Conservation (phyloP, 2,888 invertebrate species). For the Athalia circularis region DNA sequence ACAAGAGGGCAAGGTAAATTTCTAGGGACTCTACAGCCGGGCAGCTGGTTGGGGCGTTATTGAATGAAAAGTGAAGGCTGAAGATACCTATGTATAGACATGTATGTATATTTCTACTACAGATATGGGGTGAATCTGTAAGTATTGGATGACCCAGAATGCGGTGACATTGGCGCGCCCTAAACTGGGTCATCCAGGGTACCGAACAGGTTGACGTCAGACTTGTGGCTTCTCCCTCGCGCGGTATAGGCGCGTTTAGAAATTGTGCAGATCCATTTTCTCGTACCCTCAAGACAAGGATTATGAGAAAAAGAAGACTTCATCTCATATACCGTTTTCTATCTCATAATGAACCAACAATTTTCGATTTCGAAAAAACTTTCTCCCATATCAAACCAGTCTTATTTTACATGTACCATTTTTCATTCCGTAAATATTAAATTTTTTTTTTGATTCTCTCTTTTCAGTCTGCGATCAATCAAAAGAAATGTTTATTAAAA, state of each 20-base stretch:
- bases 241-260: neutral
- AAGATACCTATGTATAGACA: neutral
- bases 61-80: constrained; percentile 30
- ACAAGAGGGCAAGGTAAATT: constrained; percentile 12
- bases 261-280: no score
- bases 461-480: neutral
- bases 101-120: neutral
- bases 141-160: constrained; percentile 43
- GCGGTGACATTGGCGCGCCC: constrained; percentile 41
- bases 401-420: neutral
- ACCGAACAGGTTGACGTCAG: constrained; percentile 1
- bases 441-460: no score
- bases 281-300: no score
- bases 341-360: neutral
- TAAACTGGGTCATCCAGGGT: constrained; percentile 44
- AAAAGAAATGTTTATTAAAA: constrained; percentile 15
- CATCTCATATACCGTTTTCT: no score
- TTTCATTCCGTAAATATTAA: neutral
- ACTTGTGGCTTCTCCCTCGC: constrained; percentile 32
- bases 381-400: neutral
- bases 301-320: no score
- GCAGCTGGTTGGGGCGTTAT: constrained; percentile 27
- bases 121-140: neutral
- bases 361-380: neutral
- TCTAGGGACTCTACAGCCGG: constrained; percentile 17